Evolutionary conservation across 2,888 invertebrate genomes (phyloP).

Genomic region (Bugula neritina): DNA sequence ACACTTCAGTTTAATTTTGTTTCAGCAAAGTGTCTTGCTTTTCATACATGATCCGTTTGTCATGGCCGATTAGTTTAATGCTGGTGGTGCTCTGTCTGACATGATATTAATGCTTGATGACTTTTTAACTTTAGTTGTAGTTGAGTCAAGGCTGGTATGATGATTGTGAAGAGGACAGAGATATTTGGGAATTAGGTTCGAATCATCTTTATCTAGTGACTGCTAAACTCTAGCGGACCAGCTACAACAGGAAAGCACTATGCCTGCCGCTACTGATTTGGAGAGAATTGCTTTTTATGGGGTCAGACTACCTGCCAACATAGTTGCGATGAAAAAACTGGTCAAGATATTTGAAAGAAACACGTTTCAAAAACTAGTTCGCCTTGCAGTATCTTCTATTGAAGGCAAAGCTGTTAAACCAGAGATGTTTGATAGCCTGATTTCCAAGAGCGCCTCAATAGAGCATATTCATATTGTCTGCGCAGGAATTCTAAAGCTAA

Average conservation of each 20-base stretch:
- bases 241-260: not conserved
- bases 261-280: not conserved
- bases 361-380: conserved; percentile 40
- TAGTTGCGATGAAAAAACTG: conserved; percentile 40
- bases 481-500: conserved; percentile 38
- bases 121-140: no score
- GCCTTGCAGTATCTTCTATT: conserved; percentile 39
- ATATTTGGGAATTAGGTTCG: no score
- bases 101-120: no score
- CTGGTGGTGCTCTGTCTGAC: no score
- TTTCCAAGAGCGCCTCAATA: conserved; percentile 35
- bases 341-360: conserved; percentile 39
- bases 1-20: no score
- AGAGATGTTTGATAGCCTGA: conserved; percentile 36
- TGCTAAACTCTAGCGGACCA: no score
- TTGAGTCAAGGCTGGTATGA: no score
- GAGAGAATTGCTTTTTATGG: conserved; percentile 46
- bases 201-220: no score
- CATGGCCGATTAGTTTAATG: no score
- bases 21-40: no score
- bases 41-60: no score
- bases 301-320: conserved; percentile 39
- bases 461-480: conserved; percentile 40
- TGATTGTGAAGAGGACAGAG: no score
- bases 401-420: conserved; percentile 37